These are phyloP conservation scores for Tyto alba DNA, from an alignment of 2,113 vertebrate genomes.

Conservation along the genomic window DNA sequence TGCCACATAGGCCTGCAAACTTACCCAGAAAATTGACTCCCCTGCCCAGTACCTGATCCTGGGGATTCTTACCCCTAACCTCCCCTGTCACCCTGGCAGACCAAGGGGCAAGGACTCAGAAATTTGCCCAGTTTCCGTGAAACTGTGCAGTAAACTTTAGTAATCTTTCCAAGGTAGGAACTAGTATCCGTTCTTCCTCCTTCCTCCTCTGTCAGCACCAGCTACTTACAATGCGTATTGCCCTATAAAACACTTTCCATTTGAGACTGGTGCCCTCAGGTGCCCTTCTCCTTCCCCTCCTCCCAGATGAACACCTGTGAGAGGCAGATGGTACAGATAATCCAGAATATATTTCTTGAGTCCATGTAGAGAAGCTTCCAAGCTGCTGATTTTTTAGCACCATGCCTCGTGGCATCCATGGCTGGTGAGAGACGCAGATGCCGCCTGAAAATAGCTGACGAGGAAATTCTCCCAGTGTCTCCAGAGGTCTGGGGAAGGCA, in stretches of 20 bases:
- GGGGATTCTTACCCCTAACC: background rate
- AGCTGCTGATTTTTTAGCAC: slow-evolving; percentile 41
- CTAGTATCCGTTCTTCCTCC: background rate
- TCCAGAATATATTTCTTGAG: slow-evolving; percentile 45
- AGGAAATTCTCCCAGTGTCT: slow-evolving; percentile 42
- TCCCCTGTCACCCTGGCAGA: background rate
- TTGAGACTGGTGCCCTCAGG: slow-evolving; percentile 41
- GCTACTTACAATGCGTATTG: background rate
- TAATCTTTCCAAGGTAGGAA: background rate
- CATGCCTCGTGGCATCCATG: background rate
- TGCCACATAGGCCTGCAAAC: background rate
- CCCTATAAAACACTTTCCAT: background rate
- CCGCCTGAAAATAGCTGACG: slow-evolving; percentile 45
- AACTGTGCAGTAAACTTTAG: background rate
- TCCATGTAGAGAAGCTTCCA: slow-evolving; percentile 26
- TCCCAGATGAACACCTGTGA: slow-evolving; percentile 41
- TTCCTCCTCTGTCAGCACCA: background rate
- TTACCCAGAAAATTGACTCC: background rate
- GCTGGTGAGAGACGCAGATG: slow-evolving; percentile 32
- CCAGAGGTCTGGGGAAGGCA: background rate
- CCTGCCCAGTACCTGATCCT: accelerated
- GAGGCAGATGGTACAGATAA: slow-evolving; percentile 54
- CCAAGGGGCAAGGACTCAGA: background rate
- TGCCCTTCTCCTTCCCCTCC: slow-evolving; percentile 19
- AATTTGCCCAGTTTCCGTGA: background rate